A percentile compares a stretch with the other conserved stretches of the same genome.
phyloP scores from a whole-genome alignment of 2,888 invertebrate genomes.

The Tiliacea aurago region DNA sequence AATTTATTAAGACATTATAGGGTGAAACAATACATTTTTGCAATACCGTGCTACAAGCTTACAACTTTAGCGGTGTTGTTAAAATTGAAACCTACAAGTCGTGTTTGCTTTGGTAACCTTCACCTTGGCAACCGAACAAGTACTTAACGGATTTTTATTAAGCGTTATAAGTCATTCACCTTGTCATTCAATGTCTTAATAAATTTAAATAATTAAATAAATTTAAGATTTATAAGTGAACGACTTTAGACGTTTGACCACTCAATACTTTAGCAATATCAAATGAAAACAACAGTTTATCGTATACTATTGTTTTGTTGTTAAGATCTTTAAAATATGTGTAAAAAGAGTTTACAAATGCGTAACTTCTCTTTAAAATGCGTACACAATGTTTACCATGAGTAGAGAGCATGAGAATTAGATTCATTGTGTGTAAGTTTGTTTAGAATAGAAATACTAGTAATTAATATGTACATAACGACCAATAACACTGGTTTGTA shows the following conservation, averaged over 20 bases:
- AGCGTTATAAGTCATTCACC: constrained; percentile 11
- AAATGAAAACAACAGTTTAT: too few species aligned
- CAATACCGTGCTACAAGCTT: neutral
- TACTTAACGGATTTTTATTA: neutral
- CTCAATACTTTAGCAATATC: neutral
- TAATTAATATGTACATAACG: neutral
- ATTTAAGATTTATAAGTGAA: neutral
- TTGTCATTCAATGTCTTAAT: too few species aligned
- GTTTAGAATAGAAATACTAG: neutral
- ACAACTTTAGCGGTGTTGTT: neutral
- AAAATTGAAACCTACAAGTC: neutral
- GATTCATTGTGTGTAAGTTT: neutral
- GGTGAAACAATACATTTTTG: neutral
- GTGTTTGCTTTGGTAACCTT: constrained; percentile 14
- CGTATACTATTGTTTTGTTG: too few species aligned
- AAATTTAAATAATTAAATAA: too few species aligned
- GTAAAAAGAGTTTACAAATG: too few species aligned
- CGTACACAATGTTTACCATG: neutral
- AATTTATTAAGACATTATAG: neutral
- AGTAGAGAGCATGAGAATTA: neutral
- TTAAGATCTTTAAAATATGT: too few species aligned
- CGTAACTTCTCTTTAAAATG: too few species aligned
- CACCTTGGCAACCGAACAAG: neutral
- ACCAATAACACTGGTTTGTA: neutral
- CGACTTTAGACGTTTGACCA: neutral